phyloP scores from a whole-genome alignment of 2,888 invertebrate species.

The Folsomia manolachei region DNA sequence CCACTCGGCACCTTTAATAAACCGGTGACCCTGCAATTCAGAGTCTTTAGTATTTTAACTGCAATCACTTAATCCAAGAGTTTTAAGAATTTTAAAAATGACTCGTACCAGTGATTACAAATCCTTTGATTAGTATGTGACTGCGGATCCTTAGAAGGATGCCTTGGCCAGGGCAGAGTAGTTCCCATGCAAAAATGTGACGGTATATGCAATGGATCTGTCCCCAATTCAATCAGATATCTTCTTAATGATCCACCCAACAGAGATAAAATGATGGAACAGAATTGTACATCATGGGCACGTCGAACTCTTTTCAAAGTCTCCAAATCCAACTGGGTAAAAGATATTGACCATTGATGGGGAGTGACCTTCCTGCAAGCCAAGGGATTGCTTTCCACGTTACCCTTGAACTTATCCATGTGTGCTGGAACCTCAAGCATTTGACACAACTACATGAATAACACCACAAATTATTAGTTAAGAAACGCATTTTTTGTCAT shows the following conservation, averaged over 20 bases:
- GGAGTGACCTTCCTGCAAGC: not conserved
- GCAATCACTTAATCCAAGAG: no score
- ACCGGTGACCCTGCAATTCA: no score
- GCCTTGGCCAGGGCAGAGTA: conserved; percentile 24
- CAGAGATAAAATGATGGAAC: conserved; percentile 16
- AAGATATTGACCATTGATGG: conserved; percentile 9
- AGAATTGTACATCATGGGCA: conserved; percentile 20
- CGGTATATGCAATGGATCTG: conserved; percentile 3
- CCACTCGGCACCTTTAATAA: no score
- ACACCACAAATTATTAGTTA: not conserved
- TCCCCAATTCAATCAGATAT: conserved; percentile 12
- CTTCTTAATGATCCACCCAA: conserved; percentile 18
- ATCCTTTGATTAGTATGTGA: conserved; percentile 10
- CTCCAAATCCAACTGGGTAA: conserved; percentile 18
- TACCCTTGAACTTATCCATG: conserved; percentile 10
- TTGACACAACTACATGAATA: conserved; percentile 24
- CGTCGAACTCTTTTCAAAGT: conserved; percentile 19
- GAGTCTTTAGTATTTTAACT: no score
- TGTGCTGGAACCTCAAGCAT: conserved; percentile 24
- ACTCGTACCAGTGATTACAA: conserved; percentile 36
- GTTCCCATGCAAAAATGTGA: conserved; percentile 1
- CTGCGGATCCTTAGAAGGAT: conserved; percentile 18
- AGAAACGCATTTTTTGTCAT: not conserved
- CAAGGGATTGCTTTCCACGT: conserved; percentile 15
- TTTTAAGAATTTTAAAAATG: not conserved